Conservation (phyloP, 2,113 vertebrate species). For the Sardina pilchardus region DNA sequence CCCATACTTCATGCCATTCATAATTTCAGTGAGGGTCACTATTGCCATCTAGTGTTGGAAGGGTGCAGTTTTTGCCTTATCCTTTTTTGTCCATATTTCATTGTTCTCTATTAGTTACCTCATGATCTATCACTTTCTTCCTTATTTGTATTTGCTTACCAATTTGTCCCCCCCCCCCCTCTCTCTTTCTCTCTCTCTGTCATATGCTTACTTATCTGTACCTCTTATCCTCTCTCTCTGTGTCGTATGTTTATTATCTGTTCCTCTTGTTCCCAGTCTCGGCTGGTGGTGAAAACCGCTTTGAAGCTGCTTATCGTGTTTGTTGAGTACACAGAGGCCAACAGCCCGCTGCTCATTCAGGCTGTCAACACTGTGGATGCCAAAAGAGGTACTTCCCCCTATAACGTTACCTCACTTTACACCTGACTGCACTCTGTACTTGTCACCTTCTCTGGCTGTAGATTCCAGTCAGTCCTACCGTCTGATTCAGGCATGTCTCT, state of each 20-base stretch:
- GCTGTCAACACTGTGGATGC: constrained; percentile 81
- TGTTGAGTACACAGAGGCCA: constrained; percentile 88
- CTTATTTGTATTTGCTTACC: neutral
- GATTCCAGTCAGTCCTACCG: neutral
- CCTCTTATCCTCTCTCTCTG: neutral
- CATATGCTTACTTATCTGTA: no score
- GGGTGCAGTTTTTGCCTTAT: neutral
- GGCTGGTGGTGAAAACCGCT: constrained; percentile 89
- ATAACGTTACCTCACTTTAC: neutral
- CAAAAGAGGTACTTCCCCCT: constrained; percentile 69
- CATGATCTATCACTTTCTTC: neutral
- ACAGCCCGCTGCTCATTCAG: constrained; percentile 80
- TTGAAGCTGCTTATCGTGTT: constrained; percentile 97
- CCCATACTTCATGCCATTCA: neutral
- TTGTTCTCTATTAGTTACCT: neutral
- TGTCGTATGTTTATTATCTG: neutral
- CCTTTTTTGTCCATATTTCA: neutral
- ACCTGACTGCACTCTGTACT: neutral
- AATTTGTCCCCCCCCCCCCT: neutral
- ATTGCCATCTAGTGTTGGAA: constrained; percentile 50
- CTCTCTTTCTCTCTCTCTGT: constrained; percentile 32
- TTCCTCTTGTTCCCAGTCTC: constrained; percentile 73
- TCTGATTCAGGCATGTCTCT: neutral
- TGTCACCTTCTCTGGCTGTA: neutral
- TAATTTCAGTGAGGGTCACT: neutral